phyloP scores from a whole-genome alignment of 2,888 invertebrate species.

The Pollenia griseotomentosa region DNA sequence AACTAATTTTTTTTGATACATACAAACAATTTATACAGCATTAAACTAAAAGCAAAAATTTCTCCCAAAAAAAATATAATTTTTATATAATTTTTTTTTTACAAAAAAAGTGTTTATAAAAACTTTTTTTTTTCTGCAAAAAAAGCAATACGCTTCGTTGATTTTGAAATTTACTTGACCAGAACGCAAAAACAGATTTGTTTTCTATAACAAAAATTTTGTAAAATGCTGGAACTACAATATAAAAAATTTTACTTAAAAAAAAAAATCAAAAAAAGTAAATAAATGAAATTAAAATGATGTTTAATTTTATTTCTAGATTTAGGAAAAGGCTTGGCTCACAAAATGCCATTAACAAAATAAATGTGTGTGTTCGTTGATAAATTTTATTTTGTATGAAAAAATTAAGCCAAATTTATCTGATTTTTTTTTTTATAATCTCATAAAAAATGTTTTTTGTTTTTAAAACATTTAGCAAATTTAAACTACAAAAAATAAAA shows the following conservation, averaged over 20 bases:
- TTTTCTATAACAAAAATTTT: conserved; percentile 34
- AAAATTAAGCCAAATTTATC: conserved; percentile 29
- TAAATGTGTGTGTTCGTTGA: neutral
- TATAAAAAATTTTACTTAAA: neutral
- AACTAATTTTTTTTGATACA: neutral
- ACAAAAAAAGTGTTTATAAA: conserved; percentile 22
- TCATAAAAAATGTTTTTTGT: conserved; percentile 24
- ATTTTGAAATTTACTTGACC: conserved; percentile 64
- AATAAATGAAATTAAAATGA: conserved; percentile 2
- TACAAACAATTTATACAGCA: conserved; percentile 2
- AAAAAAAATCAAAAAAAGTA: neutral
- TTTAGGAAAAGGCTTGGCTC: conserved; percentile 66
- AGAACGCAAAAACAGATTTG: conserved; percentile 52
- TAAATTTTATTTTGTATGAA: neutral
- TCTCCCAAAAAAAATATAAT: conserved; percentile 12
- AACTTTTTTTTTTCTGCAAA: conserved; percentile 12
- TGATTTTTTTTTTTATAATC: conserved; percentile 30
- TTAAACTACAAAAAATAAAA: conserved; percentile 25
- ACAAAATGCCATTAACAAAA: conserved; percentile 28
- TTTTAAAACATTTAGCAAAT: neutral
- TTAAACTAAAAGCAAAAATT: conserved; percentile 32
- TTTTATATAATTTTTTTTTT: neutral
- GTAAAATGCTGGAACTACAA: neutral
- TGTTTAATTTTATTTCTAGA: neutral
- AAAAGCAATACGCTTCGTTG: conserved; percentile 57